Evolutionary conservation across 2,888 invertebrate species (phyloP), one percentile per base, ranked within the genome.

Genomic region (Helobdella robusta): DNA sequence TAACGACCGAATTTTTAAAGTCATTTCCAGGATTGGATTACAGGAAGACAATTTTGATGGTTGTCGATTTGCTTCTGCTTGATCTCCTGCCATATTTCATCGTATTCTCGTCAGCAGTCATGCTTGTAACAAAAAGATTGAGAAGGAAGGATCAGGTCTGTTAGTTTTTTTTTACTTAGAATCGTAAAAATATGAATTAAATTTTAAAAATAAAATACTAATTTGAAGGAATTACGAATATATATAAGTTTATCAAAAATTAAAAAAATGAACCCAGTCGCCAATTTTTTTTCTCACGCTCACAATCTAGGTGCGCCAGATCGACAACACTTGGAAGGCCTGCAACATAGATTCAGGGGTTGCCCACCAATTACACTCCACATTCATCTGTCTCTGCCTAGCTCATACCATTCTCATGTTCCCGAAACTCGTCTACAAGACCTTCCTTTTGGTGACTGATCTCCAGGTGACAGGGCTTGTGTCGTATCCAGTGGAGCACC

Each of bases 1-100:
- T n/a, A n/a, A n/a, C n/a, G n/a, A n/a, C n/a, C n/a, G n/a, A n/a
- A 30, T 56, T 30, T 4, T 5, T 18, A 5, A 2, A 62, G 62
- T 62, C 50, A 11, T 50, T 50, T 3, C 62, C 62, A 2, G 50
- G 62, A 20, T 28, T 48, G 30, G 59, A 67, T n/a, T 76, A 77
- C 68, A 69, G 74, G 2, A 70, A 74, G 28, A 67, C 70, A 50
- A 73, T 75, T 44, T 75, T 75, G 74, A 77, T 77, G 30, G 64
- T 72, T 20, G 70, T 77, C 11, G 73, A 75, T 64, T 71, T 75
- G 25, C 52, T 74, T 3, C 69, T 76, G 8, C 70, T 70, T 44
- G 73, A 75, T 50, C 35, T 75, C 15, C 66, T 75, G 5, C 78
- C 78, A 2, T 68, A 73, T 18, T 62, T 73, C 25, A 66, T 72